A percentile compares a stretch with the other conserved stretches of the same genome.
These are phyloP conservation scores for Gymnoscopelus microlampas DNA, from an alignment of 2,797 vertebrate genomes.

Conservation along the genomic window DNA sequence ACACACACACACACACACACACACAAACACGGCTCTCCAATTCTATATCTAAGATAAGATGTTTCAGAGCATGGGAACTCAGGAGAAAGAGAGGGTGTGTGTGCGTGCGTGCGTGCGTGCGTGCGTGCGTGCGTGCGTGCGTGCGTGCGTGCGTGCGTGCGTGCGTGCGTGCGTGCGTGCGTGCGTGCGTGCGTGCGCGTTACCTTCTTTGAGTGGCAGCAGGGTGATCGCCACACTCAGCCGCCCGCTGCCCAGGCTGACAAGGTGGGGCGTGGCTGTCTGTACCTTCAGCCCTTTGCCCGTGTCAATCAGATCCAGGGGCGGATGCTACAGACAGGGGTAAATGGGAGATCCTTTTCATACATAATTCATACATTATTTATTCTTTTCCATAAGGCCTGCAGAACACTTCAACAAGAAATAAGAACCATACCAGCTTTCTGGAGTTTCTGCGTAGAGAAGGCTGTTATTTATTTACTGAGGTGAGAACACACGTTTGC, in stretches of 20 bases:
- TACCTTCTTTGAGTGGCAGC: conserved; percentile 85
- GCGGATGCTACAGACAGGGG: conserved; percentile 68
- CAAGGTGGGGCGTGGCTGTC: conserved; percentile 81
- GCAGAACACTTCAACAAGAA: not conserved
- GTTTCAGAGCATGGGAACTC: too few relatives aligned
- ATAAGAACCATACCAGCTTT: not conserved
- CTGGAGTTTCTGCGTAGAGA: not conserved
- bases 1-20: too few relatives aligned
- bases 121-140: conserved; percentile 5
- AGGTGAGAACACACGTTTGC: too few relatives aligned
- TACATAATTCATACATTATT: not conserved
- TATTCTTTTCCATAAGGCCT: not conserved
- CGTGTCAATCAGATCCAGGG: conserved; percentile 83
- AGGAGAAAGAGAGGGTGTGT: not conserved
- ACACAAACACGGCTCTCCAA: too few relatives aligned
- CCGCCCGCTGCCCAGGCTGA: conserved; percentile 85
- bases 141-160: conserved; percentile 7
- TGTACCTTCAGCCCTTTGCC: conserved; percentile 85
- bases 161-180: not conserved
- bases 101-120: conserved; percentile 12
- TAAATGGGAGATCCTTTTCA: conserved; percentile 6
- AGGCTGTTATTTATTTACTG: too few relatives aligned
- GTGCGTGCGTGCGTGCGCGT: conserved; percentile 27
- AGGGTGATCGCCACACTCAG: conserved; percentile 85
- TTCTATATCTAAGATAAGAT: too few relatives aligned